Percentiles rank a stretch among this genome's conserved stretches.
phyloP scores from a whole-genome alignment of 2,113 vertebrate species.

The Cyanoliseus patagonus region DNA sequence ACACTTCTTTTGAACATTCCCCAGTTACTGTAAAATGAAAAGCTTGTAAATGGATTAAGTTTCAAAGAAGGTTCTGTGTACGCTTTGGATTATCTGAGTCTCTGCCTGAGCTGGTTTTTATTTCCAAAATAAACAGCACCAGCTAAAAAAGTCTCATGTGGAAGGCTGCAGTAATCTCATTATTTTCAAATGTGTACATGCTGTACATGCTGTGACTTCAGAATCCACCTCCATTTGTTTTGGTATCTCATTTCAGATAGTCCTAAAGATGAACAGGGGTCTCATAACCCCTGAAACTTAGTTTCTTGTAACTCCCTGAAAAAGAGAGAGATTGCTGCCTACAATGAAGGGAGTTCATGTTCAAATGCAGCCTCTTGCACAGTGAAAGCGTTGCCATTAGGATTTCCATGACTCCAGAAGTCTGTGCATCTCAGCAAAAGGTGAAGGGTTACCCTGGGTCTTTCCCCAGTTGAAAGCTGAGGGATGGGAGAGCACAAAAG shows the following conservation, averaged over 20 bases:
- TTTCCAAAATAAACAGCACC: neutral
- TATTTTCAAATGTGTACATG: neutral
- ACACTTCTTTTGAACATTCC: neutral
- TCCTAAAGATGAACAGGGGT: neutral
- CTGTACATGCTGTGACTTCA: neutral
- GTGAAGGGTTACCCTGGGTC: accelerated
- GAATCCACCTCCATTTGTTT: neutral
- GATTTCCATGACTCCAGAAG: neutral
- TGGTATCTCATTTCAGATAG: neutral
- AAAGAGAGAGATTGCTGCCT: neutral
- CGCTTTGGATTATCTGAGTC: neutral
- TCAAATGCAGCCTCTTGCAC: neutral
- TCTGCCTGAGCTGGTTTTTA: neutral
- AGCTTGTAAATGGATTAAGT: neutral
- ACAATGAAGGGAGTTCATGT: neutral
- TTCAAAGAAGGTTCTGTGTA: neutral
- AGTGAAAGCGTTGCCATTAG: neutral
- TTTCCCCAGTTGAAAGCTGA: neutral
- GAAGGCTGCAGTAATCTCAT: neutral
- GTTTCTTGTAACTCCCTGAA: neutral
- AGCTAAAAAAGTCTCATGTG: neutral
- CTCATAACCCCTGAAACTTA: neutral
- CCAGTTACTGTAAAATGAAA: neutral
- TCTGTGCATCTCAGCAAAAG: neutral
- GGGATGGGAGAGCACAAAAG: neutral